Conservation (phyloP, 2,113 vertebrate species). For the Myotis lucifugus region DNA sequence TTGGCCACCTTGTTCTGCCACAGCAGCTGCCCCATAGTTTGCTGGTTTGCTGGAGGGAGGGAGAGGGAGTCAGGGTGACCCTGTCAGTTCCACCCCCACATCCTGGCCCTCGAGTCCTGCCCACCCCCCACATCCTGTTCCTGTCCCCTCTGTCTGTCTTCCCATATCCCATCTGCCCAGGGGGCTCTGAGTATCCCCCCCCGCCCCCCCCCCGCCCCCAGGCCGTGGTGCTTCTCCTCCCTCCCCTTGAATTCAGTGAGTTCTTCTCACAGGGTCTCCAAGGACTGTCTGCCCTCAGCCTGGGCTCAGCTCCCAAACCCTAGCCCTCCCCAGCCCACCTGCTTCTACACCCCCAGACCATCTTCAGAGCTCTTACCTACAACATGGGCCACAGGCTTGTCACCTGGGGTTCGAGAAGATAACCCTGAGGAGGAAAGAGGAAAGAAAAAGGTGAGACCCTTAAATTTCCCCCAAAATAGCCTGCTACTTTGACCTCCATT, state of each 20-base stretch:
- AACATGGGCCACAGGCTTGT: slow-evolving; percentile 75
- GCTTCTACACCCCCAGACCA: not conserved
- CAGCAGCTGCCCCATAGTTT: not conserved
- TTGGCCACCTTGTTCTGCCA: slow-evolving; percentile 47
- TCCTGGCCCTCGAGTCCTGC: slow-evolving; percentile 61
- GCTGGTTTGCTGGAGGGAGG: slow-evolving; percentile 50
- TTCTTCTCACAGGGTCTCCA: not conserved
- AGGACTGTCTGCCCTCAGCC: not conserved
- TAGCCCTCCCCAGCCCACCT: not conserved
- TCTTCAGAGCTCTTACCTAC: slow-evolving; percentile 75
- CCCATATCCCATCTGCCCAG: not conserved
- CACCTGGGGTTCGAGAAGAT: slow-evolving; percentile 44
- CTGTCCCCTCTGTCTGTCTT: slow-evolving; percentile 14
- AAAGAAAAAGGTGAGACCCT: slow-evolving; percentile 21
- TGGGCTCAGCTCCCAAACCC: not conserved
- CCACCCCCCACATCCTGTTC: slow-evolving; percentile 57
- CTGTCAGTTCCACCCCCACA: slow-evolving; percentile 38
- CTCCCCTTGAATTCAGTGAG: not conserved
- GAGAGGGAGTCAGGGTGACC: slow-evolving; percentile 49
- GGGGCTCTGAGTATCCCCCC: not conserved
- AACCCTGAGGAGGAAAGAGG: slow-evolving; percentile 58
- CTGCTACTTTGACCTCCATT: not conserved
- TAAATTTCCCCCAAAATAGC: not conserved
- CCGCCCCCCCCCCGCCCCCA: too few species aligned
- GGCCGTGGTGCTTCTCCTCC: not conserved